Evolutionary conservation across 2,113 vertebrate species (phyloP), one percentile per base, ranked within the genome.

Genomic region (Toxostoma redivivum): DNA sequence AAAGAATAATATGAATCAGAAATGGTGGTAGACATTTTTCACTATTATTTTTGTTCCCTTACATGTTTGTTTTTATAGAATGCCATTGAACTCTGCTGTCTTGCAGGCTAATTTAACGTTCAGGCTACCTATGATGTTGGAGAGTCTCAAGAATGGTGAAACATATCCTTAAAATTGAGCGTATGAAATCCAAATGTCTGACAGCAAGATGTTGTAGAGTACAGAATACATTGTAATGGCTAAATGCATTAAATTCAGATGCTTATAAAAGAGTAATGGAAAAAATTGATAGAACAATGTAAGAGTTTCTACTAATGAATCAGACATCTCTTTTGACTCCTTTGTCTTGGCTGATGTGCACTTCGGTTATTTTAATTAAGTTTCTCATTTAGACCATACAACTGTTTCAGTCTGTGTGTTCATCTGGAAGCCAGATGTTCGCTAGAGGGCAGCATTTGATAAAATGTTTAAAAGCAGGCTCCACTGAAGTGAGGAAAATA

Each of bases 391-490:
- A 53, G 92, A 47, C 44, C 15, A 1, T 21, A 0, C 12, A 10
- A 13, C n/a, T 31, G 24, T 12, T 42, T 25, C 20, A 8, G 72
- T 7, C 40, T 7, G 12, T 18, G 10, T 5, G 57, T 17, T 67
- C 37, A 2, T 33, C 40, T 25, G 86, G 45, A 72, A 80, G 81
- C 21, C 51, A 1, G 86, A 58, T 85, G 51, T 62, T 98, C 98
- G 94, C 98, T 97, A 98, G 98, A 97, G 98, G 98, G 98, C 98
- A 98, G 98, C 97, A 98, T 98, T 97, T 97, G 98, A 98, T 97
- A 95, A 98, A 98, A 69, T 94, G 98, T 98, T 77, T 86, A 22
- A 90, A 86, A 82, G n/a, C 7, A 37, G 40, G 33, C 45, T 33
- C 78, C 38, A 4, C 67, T 2, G 35, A 60, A 20, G n/a, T 11